A percentile compares a stretch with the other conserved stretches of the same genome.
These are phyloP conservation scores for Hipposideros larvatus DNA, from an alignment of 2,797 vertebrate genomes.

Conservation along the genomic window DNA sequence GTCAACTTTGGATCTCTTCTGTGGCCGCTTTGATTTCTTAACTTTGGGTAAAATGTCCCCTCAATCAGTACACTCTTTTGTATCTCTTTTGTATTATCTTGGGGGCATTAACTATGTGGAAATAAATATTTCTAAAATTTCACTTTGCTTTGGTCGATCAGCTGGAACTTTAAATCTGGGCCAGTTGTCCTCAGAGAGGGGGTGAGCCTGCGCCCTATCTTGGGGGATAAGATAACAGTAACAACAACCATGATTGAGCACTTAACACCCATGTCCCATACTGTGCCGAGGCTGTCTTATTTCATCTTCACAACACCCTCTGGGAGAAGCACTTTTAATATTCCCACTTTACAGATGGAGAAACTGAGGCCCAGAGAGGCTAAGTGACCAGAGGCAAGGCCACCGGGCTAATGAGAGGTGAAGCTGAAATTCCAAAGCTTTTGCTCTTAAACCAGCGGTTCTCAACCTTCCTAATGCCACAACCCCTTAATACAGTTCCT, in stretches of 20 bases:
- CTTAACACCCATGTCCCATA: accelerated
- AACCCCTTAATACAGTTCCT: too few relatives aligned
- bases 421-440: neutral
- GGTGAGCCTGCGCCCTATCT: neutral
- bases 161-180: neutral
- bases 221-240: neutral
- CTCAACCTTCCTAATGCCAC: too few relatives aligned
- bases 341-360: neutral
- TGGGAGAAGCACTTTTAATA: neutral
- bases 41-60: neutral
- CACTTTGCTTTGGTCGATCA: constrained; percentile 5
- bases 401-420: neutral
- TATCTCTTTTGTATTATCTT: neutral
- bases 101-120: neutral
- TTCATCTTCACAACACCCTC: neutral
- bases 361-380: neutral
- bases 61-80: neutral
- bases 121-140: constrained; percentile 36
- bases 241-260: neutral
- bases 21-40: neutral
- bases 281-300: neutral
- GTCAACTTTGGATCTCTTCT: constrained; percentile 36
- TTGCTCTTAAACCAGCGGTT: neutral
- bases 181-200: neutral
- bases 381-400: neutral